Percentiles rank a stretch among this genome's conserved stretches.
phyloP scores from a whole-genome alignment of 2,888 invertebrate genomes.

The Barypeithes pellucidus region DNA sequence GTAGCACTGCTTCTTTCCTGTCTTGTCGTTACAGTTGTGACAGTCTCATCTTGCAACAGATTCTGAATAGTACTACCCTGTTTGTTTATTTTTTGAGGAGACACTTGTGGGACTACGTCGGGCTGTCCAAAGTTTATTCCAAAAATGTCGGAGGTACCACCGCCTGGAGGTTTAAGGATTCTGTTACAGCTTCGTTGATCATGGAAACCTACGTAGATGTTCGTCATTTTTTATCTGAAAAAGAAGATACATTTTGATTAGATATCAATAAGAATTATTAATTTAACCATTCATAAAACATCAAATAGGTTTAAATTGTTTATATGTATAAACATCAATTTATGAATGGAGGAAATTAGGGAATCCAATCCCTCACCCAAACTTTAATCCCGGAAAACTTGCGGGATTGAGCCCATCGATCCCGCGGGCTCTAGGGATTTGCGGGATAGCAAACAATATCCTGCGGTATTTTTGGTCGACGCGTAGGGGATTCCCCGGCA shows the following conservation, averaged over 20 bases:
- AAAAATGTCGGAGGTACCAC: constrained; percentile 58
- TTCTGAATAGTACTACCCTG: constrained; percentile 42
- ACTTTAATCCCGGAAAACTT: too few species aligned
- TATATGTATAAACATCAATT: too few species aligned
- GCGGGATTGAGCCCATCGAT: too few species aligned
- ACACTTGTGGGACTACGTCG: constrained; percentile 39
- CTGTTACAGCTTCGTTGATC: constrained; percentile 58
- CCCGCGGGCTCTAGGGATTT: too few species aligned
- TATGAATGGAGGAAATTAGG: too few species aligned
- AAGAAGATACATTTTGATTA: not conserved
- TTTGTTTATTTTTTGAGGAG: constrained; percentile 31
- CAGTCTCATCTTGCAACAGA: constrained; percentile 38
- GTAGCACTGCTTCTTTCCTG: constrained; percentile 26
- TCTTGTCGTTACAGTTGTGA: constrained; percentile 13
- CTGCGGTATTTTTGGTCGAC: too few species aligned
- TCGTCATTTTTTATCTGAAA: constrained; percentile 53
- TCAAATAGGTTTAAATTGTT: too few species aligned
- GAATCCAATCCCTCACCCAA: too few species aligned
- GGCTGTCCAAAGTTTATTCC: constrained; percentile 48
- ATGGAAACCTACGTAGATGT: constrained; percentile 59
- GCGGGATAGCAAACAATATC: too few species aligned
- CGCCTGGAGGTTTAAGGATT: constrained; percentile 59
- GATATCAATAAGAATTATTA: too few species aligned
- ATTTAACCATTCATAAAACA: too few species aligned
- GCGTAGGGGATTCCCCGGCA: too few species aligned